Evolutionary conservation across 2,113 vertebrate genomes (phyloP).

Genomic region (Caretta caretta): DNA sequence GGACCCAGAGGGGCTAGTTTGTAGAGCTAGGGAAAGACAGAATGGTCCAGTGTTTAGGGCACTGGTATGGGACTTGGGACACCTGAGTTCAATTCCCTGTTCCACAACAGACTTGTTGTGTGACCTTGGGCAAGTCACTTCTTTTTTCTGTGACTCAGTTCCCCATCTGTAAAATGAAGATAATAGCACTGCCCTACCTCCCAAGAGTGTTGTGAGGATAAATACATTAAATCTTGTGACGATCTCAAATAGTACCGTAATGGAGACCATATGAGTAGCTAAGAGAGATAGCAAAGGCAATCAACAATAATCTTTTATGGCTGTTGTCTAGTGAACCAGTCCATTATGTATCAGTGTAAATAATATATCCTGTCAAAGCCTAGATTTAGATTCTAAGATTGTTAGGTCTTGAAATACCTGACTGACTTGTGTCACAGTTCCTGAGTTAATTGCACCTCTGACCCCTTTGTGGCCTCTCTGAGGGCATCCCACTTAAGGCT

Average conservation of each 20-base stretch:
- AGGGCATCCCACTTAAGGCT: neutral
- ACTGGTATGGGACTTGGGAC: neutral
- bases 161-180: neutral
- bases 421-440: neutral
- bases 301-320: neutral
- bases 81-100: neutral
- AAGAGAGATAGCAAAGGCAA: conserved; percentile 14
- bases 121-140: neutral
- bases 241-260: neutral
- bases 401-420: neutral
- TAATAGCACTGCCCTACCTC: neutral
- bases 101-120: neutral
- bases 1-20: neutral
- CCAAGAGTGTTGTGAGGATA: neutral
- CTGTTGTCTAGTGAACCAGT: conserved; percentile 2
- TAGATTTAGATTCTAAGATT: neutral
- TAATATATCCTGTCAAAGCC: neutral
- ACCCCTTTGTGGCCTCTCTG: neutral
- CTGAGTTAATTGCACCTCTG: neutral
- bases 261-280: neutral
- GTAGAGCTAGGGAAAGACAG: neutral
- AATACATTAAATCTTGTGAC: neutral
- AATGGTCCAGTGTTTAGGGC: neutral
- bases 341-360: neutral
- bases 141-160: neutral